Conservation (phyloP, 1,140 invertebrate genomes). For the Scaptomyza graminum region DNA sequence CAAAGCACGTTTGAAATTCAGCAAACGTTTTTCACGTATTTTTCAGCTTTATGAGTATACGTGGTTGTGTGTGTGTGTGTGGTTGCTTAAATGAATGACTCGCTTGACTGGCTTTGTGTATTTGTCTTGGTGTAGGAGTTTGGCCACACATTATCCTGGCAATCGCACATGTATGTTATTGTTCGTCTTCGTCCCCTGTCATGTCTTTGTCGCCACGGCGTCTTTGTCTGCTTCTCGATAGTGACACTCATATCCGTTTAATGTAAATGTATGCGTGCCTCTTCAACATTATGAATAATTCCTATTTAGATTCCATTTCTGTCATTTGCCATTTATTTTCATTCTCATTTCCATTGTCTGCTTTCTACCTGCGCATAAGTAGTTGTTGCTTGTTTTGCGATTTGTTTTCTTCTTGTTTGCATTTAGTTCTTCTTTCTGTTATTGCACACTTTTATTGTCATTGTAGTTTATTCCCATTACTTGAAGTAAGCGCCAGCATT, state of each 20-base stretch:
- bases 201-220: neutral
- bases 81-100: constrained; percentile 70
- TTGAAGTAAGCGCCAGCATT: constrained; percentile 62
- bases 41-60: constrained; percentile 74
- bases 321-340: constrained; percentile 66
- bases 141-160: constrained; percentile 47
- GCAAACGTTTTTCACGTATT: constrained; percentile 69
- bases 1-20: constrained; percentile 72
- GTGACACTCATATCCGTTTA: constrained; percentile 78
- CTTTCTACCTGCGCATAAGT: constrained; percentile 68
- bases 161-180: constrained; percentile 45
- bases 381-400: constrained; percentile 72
- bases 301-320: constrained; percentile 74
- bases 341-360: constrained; percentile 57
- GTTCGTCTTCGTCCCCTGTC: neutral
- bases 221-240: constrained; percentile 58
- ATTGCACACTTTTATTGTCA: constrained; percentile 44
- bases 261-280: constrained; percentile 81
- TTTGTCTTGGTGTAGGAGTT: constrained; percentile 24
- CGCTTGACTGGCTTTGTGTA: constrained; percentile 54
- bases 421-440: constrained; percentile 14
- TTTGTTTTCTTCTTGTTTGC: constrained; percentile 51
- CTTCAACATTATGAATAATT: constrained; percentile 82
- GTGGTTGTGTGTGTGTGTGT: constrained; percentile 36
- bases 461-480: constrained; percentile 58